Base-by-base conservation (phyloP, 1,140 invertebrate genomes). In the Gryllus bimaculatus region DNA sequence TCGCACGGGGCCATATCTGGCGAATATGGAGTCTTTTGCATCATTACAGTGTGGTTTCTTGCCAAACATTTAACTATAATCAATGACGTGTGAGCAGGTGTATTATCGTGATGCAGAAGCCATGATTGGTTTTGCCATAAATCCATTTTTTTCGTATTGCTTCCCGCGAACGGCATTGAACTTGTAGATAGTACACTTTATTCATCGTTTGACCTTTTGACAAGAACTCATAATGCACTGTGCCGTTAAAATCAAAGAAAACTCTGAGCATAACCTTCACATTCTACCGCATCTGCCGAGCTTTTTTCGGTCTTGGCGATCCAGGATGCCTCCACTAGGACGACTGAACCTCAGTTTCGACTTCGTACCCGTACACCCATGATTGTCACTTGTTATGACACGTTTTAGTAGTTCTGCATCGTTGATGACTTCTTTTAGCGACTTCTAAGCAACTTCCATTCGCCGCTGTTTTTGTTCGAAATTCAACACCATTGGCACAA, bases 331-430 rank as follows among this genome's bases (percentile, higher is more conserved):
- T 77, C 76, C 76, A 77, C 47, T 77, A 26, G 76, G 76, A 77
- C 54, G 21, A 79, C 79, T 83, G 79, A 15, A 18, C 79, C 79
- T 83, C 83, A 12, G 81, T 84, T 82, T 82, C 80, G 21, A 80
- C 75, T 73, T 81, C 80, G 78, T 82, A 82, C 21, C 80, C 66
- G 80, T 81, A 82, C 81, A 84, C 82, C 82, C 81, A 84, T 80
- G 81, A 79, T 82, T 84, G 79, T 83, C 82, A 83, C 81, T 82
- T 82, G 81, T 82, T 82, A 83, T 82, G 80, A 84, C 80, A 73
- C 81, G 79, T 81, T 84, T 80, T 20, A 84, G 81, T 47, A 84
- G 82, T 78, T 81, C 81, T 79, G 83, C 75, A 77, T 84, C 82
- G 77, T 82, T 79, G 77, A 80, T 79, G 78, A 84, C 81, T 39